Evolutionary conservation across 2,113 vertebrate species (phyloP).

Genomic region (Bucco capensis): DNA sequence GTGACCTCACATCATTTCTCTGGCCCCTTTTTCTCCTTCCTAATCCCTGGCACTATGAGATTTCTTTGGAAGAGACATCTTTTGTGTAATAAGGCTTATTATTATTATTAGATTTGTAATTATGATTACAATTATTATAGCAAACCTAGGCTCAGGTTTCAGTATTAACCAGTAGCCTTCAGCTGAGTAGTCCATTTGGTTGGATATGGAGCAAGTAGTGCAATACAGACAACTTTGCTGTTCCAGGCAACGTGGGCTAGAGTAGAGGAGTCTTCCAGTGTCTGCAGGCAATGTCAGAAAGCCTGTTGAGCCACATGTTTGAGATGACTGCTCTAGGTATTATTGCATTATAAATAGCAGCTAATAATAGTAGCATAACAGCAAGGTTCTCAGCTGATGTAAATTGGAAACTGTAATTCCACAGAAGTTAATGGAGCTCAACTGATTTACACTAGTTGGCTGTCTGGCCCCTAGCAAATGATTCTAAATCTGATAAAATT

Average conservation of each 20-base stretch:
- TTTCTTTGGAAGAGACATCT: background rate
- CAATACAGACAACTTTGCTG: background rate
- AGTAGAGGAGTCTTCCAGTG: background rate
- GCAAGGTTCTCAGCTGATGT: constrained; percentile 55
- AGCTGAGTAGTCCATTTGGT: background rate
- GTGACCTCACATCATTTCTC: background rate
- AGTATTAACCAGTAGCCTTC: background rate
- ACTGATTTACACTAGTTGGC: constrained; percentile 62
- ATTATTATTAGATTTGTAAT: background rate
- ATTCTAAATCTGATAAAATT: constrained; percentile 67
- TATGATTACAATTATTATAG: background rate
- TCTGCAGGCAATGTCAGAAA: background rate
- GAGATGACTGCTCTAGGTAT: constrained; percentile 30
- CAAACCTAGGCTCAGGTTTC: background rate
- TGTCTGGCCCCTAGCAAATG: constrained; percentile 56
- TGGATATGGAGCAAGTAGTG: background rate
- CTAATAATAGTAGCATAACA: constrained; percentile 54
- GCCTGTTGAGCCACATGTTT: constrained; percentile 41
- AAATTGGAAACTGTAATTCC: constrained; percentile 63
- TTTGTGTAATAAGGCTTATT: background rate
- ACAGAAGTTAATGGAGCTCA: constrained; percentile 61
- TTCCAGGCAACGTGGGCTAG: background rate
- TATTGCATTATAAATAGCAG: constrained; percentile 56
- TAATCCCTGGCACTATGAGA: background rate
- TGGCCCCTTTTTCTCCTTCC: background rate